phyloP scores from a whole-genome alignment of 2,113 vertebrate genomes.

The Ramphastos sulfuratus region DNA sequence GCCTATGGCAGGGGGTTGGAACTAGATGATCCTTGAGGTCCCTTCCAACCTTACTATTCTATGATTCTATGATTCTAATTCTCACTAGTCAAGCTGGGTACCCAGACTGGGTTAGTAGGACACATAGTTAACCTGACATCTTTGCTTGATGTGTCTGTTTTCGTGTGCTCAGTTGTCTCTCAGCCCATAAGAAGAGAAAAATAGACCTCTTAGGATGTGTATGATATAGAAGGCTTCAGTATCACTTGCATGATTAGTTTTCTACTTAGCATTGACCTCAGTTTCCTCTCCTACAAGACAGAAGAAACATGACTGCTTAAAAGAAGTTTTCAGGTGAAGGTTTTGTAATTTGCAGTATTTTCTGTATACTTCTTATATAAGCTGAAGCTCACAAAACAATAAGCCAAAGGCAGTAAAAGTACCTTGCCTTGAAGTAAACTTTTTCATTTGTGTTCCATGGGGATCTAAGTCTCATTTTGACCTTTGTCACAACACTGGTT shows the following conservation, averaged over 20 bases:
- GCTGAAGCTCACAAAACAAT: neutral
- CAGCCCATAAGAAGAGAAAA: neutral
- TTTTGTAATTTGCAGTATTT: neutral
- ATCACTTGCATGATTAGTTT: neutral
- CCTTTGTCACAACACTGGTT: neutral
- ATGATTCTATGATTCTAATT: neutral
- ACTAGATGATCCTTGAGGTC: no score
- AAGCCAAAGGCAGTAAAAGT: neutral
- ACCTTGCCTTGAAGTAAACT: fast-evolving
- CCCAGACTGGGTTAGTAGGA: neutral
- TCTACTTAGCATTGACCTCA: neutral
- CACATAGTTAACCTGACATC: neutral
- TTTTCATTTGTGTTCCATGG: neutral
- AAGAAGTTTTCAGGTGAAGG: neutral
- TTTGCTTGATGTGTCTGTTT: neutral
- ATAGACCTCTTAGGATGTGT: neutral
- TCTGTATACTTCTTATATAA: neutral
- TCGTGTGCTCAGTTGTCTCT: neutral
- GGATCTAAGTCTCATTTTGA: neutral
- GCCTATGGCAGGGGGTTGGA: no score
- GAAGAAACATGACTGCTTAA: neutral
- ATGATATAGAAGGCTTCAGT: neutral
- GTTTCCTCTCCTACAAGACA: neutral
- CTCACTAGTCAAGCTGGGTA: fast-evolving
- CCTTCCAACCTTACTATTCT: no score